A percentile compares a stretch with the other conserved stretches of the same genome.
These are phyloP conservation scores for Pristiophorus japonicus DNA, from an alignment of 2,113 vertebrate genomes.

Conservation along the genomic window DNA sequence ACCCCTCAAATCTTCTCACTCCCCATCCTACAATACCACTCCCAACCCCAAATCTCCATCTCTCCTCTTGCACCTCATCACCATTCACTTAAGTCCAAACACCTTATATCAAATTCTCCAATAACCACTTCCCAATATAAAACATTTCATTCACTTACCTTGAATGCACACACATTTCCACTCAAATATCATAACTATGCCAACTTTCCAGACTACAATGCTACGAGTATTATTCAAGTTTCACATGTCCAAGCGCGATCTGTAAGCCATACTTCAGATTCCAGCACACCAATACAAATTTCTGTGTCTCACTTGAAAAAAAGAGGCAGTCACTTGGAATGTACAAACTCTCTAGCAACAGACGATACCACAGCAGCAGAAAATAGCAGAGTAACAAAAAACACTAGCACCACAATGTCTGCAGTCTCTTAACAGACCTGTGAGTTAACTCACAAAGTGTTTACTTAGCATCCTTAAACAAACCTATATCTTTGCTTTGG, in stretches of 20 bases:
- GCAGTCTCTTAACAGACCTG: background rate
- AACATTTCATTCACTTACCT: too few relatives aligned
- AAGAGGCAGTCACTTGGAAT: background rate
- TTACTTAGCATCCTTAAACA: background rate
- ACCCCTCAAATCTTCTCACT: background rate
- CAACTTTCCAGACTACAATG: background rate
- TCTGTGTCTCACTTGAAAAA: background rate
- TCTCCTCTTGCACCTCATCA: background rate
- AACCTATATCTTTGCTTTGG: background rate
- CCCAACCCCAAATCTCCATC: background rate
- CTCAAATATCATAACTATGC: too few relatives aligned
- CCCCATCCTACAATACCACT: background rate
- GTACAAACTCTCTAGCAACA: background rate
- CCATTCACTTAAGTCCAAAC: background rate
- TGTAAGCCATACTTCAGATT: background rate
- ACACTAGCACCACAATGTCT: background rate
- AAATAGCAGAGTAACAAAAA: background rate
- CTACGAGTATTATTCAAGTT: background rate
- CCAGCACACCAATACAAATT: background rate
- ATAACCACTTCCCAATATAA: background rate
- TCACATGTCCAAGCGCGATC: background rate
- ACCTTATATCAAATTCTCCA: background rate
- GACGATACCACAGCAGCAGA: background rate
- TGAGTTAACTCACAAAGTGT: background rate
- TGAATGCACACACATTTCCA: too few relatives aligned